Conservation (phyloP, 2,888 invertebrate species). For the Hermaeophaga mercurialis region DNA sequence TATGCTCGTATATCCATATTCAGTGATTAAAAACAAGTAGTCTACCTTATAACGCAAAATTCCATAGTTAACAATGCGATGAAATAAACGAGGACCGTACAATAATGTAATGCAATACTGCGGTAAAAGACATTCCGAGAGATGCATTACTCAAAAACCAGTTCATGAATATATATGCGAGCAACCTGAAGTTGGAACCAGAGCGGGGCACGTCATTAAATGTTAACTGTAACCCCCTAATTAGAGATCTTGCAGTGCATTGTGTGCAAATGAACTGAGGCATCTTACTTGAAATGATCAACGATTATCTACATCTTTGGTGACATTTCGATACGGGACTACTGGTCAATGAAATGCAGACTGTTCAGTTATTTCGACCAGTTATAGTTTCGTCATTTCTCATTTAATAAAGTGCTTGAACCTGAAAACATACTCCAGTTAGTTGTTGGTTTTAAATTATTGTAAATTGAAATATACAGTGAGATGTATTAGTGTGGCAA, state of each 20-base stretch:
- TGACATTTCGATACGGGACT: slow-evolving; percentile 28
- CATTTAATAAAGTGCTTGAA: too few relatives aligned
- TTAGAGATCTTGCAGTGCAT: slow-evolving; percentile 49
- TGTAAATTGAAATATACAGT: too few relatives aligned
- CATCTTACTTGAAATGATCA: slow-evolving; percentile 39
- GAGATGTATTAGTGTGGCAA: too few relatives aligned
- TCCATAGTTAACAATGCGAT: neutral
- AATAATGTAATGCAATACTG: neutral
- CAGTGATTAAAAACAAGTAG: too few relatives aligned
- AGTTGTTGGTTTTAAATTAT: too few relatives aligned
- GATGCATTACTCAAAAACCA: slow-evolving; percentile 28
- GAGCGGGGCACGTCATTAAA: slow-evolving; percentile 46
- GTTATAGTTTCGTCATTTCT: too few relatives aligned
- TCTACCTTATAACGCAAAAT: too few relatives aligned
- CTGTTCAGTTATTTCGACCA: slow-evolving; percentile 15
- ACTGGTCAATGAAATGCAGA: slow-evolving; percentile 25
- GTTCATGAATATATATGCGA: slow-evolving; percentile 20
- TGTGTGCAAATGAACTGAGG: slow-evolving; percentile 50
- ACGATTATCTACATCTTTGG: slow-evolving; percentile 31
- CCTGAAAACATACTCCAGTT: too few relatives aligned
- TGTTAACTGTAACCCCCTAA: slow-evolving; percentile 50
- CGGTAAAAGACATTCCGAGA: slow-evolving; percentile 4
- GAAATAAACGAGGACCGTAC: neutral
- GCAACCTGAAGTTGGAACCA: slow-evolving; percentile 24
- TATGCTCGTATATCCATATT: too few relatives aligned